Base-by-base conservation (phyloP, 2,888 invertebrate species). In the Andrena hattorfiana region DNA sequence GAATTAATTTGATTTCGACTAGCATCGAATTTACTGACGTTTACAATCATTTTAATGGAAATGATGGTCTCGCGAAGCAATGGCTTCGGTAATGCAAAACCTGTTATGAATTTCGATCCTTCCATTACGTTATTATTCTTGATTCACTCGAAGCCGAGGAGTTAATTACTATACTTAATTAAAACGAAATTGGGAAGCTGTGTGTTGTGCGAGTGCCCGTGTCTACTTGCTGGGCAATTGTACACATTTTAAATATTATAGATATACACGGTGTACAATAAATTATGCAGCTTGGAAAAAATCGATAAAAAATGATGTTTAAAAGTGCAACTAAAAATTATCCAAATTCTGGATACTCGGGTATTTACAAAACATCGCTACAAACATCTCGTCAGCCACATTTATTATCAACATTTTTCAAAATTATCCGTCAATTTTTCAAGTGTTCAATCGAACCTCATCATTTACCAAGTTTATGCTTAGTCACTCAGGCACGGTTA, bases 131-230 rank as follows among this genome's bases (percentile, higher is more conserved):
- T 48, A 49, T 10, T 51, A 64, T 66, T 75, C 59, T 56, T 60
- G 20, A 6, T 26, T 20, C 49, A 54, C 56, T 23, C 20, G 28
- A 10, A 56, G 0, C 13, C 28, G 2, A 48, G 7, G 2, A 13
- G n/a, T 62, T 71, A 60, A 80, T 80, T 76, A 80, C 67, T 56
- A 32, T 48, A 35, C 26, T 51, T 71, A 71, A 77, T 71, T 71
- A 67, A 54, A 66, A 63, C 6, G 51, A 60, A 72, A 71, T 67
- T 70, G 20, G 35, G 13, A n/a, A 35, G 51, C 16, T 42, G 7
- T 42, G 8, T n/a, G 3, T 0, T 6, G 10, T 0, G 35, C 23
- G 23, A 10, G 56, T 28, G 26, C 60, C 0, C 16, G 7, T 23
- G 20, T 48, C 23, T 30, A 13, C 4, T 54, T 32, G 1, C 10